Evolutionary conservation across 1,140 invertebrate genomes (phyloP).

Genomic region (Brachionus angularis): DNA sequence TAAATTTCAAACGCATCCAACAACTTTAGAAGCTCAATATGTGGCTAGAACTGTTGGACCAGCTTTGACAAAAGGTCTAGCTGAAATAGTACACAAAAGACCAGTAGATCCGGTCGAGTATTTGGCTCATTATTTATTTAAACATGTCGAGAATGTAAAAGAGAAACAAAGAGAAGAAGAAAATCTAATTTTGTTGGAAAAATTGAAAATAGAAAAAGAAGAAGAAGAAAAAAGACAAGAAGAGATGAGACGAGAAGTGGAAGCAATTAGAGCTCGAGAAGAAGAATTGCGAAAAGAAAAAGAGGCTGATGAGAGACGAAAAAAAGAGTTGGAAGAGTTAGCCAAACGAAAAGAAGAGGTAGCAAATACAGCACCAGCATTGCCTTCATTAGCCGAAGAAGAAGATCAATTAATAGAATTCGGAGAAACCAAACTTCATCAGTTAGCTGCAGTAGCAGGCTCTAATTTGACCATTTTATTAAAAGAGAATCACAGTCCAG

Average conservation of each 20-base stretch:
- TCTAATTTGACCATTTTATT: slow-evolving; percentile 11
- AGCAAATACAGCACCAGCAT: slow-evolving; percentile 16
- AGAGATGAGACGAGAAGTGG: slow-evolving; percentile 7
- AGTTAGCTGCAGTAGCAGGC: slow-evolving; percentile 15
- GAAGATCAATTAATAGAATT: slow-evolving; percentile 41
- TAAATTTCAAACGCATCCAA: slow-evolving; percentile 26
- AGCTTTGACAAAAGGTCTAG: slow-evolving; percentile 4
- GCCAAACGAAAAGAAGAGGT: slow-evolving; percentile 37
- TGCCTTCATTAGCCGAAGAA: slow-evolving; percentile 35
- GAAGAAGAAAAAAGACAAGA: slow-evolving; percentile 28
- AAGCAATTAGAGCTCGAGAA: slow-evolving; percentile 22
- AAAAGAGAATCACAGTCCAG: slow-evolving; percentile 13
- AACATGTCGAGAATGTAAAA: slow-evolving; percentile 28
- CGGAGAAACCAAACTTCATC: slow-evolving; percentile 41
- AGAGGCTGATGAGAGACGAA: slow-evolving; percentile 35
- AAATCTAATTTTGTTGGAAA: background rate
- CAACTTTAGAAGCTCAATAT: slow-evolving; percentile 35
- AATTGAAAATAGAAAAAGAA: slow-evolving; percentile 22
- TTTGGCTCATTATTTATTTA: slow-evolving; percentile 16
- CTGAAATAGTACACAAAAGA: slow-evolving; percentile 37
- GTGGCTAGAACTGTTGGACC: slow-evolving; percentile 34
- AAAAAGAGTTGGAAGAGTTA: slow-evolving; percentile 37
- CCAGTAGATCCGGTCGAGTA: slow-evolving; percentile 43
- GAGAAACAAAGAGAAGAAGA: background rate
- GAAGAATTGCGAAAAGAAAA: slow-evolving; percentile 8